phyloP scores from a whole-genome alignment of 2,113 vertebrate genomes.

The Oxygymnocypris stewartii region DNA sequence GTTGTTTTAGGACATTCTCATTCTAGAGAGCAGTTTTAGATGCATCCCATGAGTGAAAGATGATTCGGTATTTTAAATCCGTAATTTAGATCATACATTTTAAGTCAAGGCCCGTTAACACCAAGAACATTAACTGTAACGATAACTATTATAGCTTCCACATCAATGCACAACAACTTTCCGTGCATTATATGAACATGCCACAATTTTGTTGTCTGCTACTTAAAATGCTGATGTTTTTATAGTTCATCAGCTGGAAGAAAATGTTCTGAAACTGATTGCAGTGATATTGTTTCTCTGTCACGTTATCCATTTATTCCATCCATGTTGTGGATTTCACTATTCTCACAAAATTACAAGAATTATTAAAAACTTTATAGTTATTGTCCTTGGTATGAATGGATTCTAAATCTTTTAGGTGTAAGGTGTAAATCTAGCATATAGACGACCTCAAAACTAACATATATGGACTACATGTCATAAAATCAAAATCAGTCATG shows the following conservation, averaged over 20 bases:
- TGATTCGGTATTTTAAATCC: neutral
- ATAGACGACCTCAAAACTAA: neutral
- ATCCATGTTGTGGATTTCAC: neutral
- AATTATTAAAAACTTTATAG: neutral
- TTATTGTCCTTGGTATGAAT: neutral
- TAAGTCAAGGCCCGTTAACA: neutral
- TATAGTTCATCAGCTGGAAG: neutral
- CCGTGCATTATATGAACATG: no score
- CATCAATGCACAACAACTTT: no score
- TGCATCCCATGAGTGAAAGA: neutral
- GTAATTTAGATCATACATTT: neutral
- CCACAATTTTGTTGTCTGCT: no score
- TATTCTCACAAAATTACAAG: neutral
- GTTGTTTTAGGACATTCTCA: neutral
- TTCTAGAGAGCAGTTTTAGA: neutral
- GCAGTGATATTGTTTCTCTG: neutral
- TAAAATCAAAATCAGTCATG: conserved; percentile 37
- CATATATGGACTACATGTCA: neutral
- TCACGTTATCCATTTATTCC: no score
- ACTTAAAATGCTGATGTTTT: no score
- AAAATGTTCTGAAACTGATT: neutral
- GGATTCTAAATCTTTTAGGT: neutral
- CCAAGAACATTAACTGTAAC: neutral
- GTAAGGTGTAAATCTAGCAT: neutral
- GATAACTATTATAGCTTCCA: no score